Evolutionary conservation across 2,888 invertebrate species (phyloP), one percentile per base, ranked within the genome.

Genomic region (Syrista parreyssii): DNA sequence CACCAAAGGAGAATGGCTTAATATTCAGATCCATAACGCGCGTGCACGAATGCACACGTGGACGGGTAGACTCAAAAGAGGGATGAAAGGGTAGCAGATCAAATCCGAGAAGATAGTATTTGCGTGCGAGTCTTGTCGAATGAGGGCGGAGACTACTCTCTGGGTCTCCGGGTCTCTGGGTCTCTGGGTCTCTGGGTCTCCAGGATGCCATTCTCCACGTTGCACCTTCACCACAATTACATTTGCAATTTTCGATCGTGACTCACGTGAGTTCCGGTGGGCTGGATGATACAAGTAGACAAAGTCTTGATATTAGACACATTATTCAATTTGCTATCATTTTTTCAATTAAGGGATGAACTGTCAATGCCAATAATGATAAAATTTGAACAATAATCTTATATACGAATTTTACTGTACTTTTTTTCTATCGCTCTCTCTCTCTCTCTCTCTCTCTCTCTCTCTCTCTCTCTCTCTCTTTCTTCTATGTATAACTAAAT

Each of bases 401-500:
- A 55, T 55, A 55, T 23, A 55, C 23, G 23, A 55, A 55, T 23
- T 55, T 55, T 55, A 34, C n/a, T 76, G 68, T 73, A 76, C 71
- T 55, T 23, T 15, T 55, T 68, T 76, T 76, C 68, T 36, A 31
- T n/a, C 69, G 30, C 33, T 30, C 55, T 78, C 74, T 72, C 68
- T 75, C 74, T 71, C 77, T 68, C 40, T 75, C 74, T 33, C n/a
- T n/a, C n/a, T 15, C 68, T 68, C 76, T 76, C 68, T 36, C 40
- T n/a, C 69, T 55, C 33, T 30, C 55, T 78, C 74, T 72, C 68
- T 75, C 74, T 71, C 77, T 68, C 40, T 75, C 74, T 33, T 36
- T 74, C 31, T 40, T 31, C 77, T 34, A 6, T n/a, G 72, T 9
- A 23, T 55, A 55, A 23, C 9, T 23, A 55, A 23, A 55, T 23